Evolutionary conservation across 2,888 invertebrate species (phyloP), one percentile per base, ranked within the genome.

Genomic region (Pharmacophagus antenor): DNA sequence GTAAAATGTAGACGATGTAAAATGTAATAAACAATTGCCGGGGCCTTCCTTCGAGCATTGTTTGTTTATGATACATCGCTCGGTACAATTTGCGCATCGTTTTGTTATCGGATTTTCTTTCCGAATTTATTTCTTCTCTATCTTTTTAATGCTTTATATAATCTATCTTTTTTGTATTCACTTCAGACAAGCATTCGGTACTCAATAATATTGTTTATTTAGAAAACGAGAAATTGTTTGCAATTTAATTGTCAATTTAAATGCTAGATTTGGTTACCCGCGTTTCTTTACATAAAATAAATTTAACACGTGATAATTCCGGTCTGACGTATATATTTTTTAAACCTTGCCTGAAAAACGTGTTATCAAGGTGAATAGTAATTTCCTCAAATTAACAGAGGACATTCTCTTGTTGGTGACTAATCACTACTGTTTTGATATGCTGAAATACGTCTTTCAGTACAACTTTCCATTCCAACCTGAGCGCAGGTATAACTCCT

Each of bases 51-150:
- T 50, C n/a, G 7, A 17, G n/a, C n/a, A n/a, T n/a, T 1, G 50
- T 27, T 50, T 57, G 56, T 57, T 50, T 56, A 42, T 50, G 25
- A 25, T 42, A 15, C 47, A n/a, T 7, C n/a, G 10, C 6, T n/a
- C 17, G 1, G 2, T 23, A 23, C 18, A 44, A 18, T 23, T 42
- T 44, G 15, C 44, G 27, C n/a, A n/a, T 10, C 44, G 17, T 55
- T 47, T 21, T n/a, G n/a, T n/a, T n/a, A n/a, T n/a, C n/a, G n/a
- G n/a, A n/a, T n/a, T n/a, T 15, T 25, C 17, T 53, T 42, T 53
- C 53, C 42, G n/a, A n/a, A n/a, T n/a, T n/a, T n/a, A n/a, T n/a
- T n/a, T n/a, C n/a, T n/a, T n/a, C n/a, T n/a, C n/a, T n/a, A n/a
- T n/a, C n/a, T n/a, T n/a, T n/a, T n/a, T n/a, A n/a, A n/a, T n/a